Conservation (phyloP, 37 sponge, comb jelly and placozoan species). For the Axinella damicornis region DNA sequence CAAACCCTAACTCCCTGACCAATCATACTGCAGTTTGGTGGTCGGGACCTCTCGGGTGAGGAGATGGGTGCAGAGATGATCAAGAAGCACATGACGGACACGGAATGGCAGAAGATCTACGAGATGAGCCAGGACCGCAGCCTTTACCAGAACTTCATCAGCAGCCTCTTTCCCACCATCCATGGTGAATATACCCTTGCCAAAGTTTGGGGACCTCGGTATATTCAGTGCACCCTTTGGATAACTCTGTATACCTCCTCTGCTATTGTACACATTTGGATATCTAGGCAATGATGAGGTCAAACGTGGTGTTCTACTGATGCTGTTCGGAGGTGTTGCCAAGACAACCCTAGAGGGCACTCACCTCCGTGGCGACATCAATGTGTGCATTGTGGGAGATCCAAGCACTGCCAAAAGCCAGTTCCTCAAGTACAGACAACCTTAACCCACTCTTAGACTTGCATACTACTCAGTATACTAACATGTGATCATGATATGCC, state of each 20-base stretch:
- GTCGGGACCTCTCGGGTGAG: constrained; percentile 64
- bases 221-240: not conserved
- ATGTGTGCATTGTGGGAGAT: constrained; percentile 99
- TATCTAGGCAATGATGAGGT: constrained; percentile 96
- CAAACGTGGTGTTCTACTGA: constrained; percentile 95
- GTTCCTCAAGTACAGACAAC: constrained; percentile 89
- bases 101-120: constrained; percentile 87
- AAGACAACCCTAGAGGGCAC: constrained; percentile 96
- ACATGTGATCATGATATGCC: too few relatives aligned
- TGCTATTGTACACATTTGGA: not conserved
- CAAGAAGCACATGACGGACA: constrained; percentile 75
- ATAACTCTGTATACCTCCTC: not conserved
- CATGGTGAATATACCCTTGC: constrained; percentile 85
- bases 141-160: constrained; percentile 94
- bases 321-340: constrained; percentile 99
- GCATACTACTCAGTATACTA: not conserved
- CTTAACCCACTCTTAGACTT: not conserved
- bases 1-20: not conserved
- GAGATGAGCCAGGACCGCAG: constrained; percentile 94
- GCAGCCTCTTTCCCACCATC: constrained; percentile 95
- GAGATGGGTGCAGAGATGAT: constrained; percentile 90
- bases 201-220: too few relatives aligned
- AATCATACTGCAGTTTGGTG: constrained; percentile 68
- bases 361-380: constrained; percentile 97
- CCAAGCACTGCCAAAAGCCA: constrained; percentile 99